Percentiles rank a stretch among this genome's conserved stretches.
These are phyloP conservation scores for Dendrocincla fuliginosa DNA, from an alignment of 2,797 vertebrate species.

Conservation along the genomic window DNA sequence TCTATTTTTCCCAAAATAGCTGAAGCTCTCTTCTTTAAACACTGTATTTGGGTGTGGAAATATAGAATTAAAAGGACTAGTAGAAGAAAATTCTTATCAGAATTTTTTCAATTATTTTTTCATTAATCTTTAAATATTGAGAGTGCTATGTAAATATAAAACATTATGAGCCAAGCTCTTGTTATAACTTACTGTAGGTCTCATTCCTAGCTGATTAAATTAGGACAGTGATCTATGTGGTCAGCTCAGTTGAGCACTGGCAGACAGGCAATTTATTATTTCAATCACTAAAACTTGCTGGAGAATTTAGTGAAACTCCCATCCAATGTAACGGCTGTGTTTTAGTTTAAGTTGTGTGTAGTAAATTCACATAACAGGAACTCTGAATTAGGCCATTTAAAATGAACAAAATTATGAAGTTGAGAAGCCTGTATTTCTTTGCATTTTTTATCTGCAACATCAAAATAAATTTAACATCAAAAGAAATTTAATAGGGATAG, in stretches of 20 bases:
- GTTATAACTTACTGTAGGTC: not conserved
- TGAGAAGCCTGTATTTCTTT: not conserved
- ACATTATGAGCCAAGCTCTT: not conserved
- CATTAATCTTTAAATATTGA: not conserved
- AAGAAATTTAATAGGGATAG: not conserved
- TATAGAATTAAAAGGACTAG: not conserved
- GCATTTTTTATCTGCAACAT: not conserved
- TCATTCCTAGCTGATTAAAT: not conserved
- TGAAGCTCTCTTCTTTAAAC: not conserved
- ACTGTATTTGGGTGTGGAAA: not conserved
- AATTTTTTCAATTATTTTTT: not conserved
- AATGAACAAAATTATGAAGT: not conserved
- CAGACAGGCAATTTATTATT: not conserved
- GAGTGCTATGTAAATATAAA: not conserved
- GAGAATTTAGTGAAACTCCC: not conserved
- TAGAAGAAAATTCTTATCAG: not conserved
- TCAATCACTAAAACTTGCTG: not conserved
- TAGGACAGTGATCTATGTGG: not conserved
- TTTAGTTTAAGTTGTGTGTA: not conserved
- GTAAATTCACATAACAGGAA: not conserved
- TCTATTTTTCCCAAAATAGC: not conserved
- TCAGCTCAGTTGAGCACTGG: not conserved
- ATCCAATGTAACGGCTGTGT: not conserved
- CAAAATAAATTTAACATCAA: not conserved
- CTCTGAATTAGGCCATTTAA: not conserved